Evolutionary conservation across 2,797 vertebrate genomes (phyloP).

Genomic region (Parambassis ranga): DNA sequence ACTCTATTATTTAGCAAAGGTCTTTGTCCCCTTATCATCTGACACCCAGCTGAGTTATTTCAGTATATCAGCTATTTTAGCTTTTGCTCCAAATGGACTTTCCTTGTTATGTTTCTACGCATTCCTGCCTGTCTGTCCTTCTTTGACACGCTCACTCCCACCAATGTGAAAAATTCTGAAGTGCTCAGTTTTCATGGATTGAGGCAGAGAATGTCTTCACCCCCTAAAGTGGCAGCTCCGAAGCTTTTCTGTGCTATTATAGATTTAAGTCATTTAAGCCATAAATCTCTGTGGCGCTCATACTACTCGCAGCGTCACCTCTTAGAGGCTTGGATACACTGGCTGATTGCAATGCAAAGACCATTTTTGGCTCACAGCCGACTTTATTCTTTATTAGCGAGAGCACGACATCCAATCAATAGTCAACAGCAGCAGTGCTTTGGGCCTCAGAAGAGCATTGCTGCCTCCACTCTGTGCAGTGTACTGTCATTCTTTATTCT

Average conservation of each 20-base stretch:
- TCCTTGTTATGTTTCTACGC: conserved; percentile 69
- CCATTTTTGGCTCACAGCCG: conserved; percentile 49
- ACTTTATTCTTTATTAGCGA: conserved; percentile 61
- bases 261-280: conserved; percentile 63
- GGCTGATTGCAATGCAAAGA: conserved; percentile 60
- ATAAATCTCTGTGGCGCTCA: conserved; percentile 43
- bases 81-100: conserved; percentile 76
- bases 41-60: conserved; percentile 64
- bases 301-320: conserved; percentile 46
- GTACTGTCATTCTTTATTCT: conserved; percentile 27
- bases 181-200: conserved; percentile 22
- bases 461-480: conserved; percentile 6
- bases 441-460: conserved; percentile 24
- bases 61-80: conserved; percentile 63
- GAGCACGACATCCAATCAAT: conserved; percentile 56
- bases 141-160: conserved; percentile 5
- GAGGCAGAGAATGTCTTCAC: conserved; percentile 42
- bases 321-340: conserved; percentile 42
- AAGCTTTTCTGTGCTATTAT: conserved; percentile 53
- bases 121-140: conserved; percentile 18
- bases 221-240: conserved; percentile 41
- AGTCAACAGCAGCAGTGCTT: conserved; percentile 41
- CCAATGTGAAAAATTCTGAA: conserved; percentile 30
- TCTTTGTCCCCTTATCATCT: conserved; percentile 66
- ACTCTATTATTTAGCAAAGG: conserved; percentile 66